Evolutionary conservation across 1,140 invertebrate genomes (phyloP).

Genomic region (Brachionus sp.): DNA sequence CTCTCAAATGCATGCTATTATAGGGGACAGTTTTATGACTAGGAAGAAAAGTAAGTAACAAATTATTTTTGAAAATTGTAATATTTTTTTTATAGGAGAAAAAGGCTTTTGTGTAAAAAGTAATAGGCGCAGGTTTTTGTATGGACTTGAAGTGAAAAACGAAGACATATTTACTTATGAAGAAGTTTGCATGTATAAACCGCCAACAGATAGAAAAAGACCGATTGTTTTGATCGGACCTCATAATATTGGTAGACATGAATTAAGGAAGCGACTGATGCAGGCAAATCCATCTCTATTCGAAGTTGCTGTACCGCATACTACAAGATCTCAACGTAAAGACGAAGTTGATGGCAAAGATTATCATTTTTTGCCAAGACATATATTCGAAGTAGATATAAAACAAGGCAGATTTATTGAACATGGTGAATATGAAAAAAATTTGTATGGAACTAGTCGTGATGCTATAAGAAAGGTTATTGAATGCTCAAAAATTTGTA

Average conservation of each 20-base stretch:
- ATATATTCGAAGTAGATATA: slow-evolving; percentile 90
- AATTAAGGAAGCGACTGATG: slow-evolving; percentile 87
- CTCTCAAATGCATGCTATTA: slow-evolving; percentile 36
- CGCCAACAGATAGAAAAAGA: slow-evolving; percentile 57
- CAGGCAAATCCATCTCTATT: slow-evolving; percentile 83
- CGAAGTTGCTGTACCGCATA: slow-evolving; percentile 83
- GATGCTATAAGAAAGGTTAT: slow-evolving; percentile 87
- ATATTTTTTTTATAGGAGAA: neutral
- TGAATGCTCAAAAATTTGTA: slow-evolving; percentile 89
- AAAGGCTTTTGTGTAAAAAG: slow-evolving; percentile 33
- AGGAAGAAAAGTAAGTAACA: neutral
- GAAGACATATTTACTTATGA: slow-evolving; percentile 44
- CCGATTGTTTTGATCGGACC: slow-evolving; percentile 96
- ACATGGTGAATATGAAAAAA: slow-evolving; percentile 93
- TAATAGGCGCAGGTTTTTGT: neutral
- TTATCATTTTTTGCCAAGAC: slow-evolving; percentile 90
- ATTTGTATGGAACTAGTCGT: slow-evolving; percentile 91
- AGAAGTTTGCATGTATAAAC: slow-evolving; percentile 14
- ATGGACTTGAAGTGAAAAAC: neutral
- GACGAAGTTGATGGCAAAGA: slow-evolving; percentile 89
- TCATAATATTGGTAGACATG: slow-evolving; percentile 90
- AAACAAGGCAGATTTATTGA: slow-evolving; percentile 88
- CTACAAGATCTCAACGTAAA: slow-evolving; percentile 72
- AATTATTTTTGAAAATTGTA: neutral
- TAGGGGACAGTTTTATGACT: slow-evolving; percentile 38